Evolutionary conservation across 1,140 invertebrate genomes (phyloP), one percentile per base, ranked within the genome.

Genomic region (Drosophila ananassae): DNA sequence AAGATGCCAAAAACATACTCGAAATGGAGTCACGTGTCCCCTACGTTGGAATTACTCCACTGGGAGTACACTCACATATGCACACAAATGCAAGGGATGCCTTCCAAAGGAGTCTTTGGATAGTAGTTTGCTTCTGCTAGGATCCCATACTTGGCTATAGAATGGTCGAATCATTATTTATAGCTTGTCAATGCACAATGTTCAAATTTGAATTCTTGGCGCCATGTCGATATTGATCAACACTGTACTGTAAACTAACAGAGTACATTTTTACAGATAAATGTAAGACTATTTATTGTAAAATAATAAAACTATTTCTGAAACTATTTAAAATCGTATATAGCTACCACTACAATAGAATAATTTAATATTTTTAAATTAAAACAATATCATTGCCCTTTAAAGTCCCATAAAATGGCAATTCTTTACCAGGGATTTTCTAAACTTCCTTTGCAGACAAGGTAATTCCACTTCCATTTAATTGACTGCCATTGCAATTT

Each of bases 1-100:
- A 69, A 69, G 66, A 69, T 56, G 66, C 66, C 63, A 68, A 69
- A 66, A 74, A 64, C 79, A 83, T 60, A 53, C 34, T 39, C 62
- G 52, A 78, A 82, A 82, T 82, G 79, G 75, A 82, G 75, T 82
- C 79, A 82, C 79, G 79, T 78, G 66, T 56, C 63, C 69, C 60
- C 44, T 57, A 52, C 53, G 59, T 60, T 64, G 61, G 37, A 74
- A 78, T 78, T 55, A 64, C 59, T 54, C 79, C 64, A 24, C 46
- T 28, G 79, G 75, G 79, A 63, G 34, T 44, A 50, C 34, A 17
- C 28, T 37, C 30, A 46, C 13, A 37, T 54, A 52, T 61, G 37
- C 58, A 62, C 17, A n/a, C 28, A 52, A 54, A 52, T 59, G 32
- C 63, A 50, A 41, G 47, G 21, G 21, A 28, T 4, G 37, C 28